These are phyloP conservation scores for Passer domesticus DNA, from an alignment of 2,113 vertebrate genomes.

Conservation along the genomic window DNA sequence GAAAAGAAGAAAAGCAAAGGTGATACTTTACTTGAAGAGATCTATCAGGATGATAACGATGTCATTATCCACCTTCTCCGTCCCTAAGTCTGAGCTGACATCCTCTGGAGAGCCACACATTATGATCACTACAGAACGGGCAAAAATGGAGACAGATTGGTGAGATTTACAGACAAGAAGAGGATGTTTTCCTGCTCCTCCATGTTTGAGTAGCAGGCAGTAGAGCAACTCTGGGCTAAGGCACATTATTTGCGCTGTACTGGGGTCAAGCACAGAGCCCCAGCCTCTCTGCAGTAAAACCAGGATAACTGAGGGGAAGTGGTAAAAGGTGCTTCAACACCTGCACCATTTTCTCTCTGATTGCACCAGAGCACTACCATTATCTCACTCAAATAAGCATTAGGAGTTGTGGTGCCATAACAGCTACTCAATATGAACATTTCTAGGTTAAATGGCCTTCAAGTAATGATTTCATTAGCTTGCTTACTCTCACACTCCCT, in stretches of 20 bases:
- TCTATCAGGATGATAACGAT: slow-evolving; percentile 88
- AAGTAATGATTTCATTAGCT: background rate
- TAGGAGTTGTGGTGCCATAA: background rate
- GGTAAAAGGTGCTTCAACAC: background rate
- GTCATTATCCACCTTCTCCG: slow-evolving; percentile 58
- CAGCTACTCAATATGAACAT: background rate
- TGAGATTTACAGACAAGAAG: background rate
- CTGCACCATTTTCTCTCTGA: background rate
- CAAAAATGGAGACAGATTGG: background rate
- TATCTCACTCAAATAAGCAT: background rate
- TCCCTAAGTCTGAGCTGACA: slow-evolving; percentile 54
- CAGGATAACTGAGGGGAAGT: background rate
- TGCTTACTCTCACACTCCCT: background rate
- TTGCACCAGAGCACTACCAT: background rate
- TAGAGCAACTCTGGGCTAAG: background rate
- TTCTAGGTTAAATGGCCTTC: background rate
- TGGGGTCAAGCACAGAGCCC: background rate
- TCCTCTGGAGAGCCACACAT: slow-evolving; percentile 79
- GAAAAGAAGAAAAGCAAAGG: background rate
- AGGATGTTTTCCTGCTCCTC: background rate
- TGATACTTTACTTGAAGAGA: slow-evolving; percentile 87
- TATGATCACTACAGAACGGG: slow-evolving; percentile 82
- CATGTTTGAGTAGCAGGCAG: background rate
- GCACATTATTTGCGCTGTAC: background rate
- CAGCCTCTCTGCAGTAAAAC: background rate